Evolutionary conservation across 1,140 invertebrate genomes (phyloP).

Genomic region (Maconellicoccus hirsutus): DNA sequence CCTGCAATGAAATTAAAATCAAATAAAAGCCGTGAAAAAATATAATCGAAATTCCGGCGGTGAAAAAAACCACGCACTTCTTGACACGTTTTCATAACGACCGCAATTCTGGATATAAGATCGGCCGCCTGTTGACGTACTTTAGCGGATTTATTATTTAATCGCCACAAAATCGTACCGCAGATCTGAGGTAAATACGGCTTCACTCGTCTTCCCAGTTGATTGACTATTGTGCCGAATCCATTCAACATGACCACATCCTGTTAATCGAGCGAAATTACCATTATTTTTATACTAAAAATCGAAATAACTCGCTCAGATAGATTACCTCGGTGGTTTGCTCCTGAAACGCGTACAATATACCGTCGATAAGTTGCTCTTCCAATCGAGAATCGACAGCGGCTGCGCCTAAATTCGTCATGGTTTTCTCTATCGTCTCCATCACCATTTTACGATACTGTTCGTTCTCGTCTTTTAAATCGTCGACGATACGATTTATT

Average conservation of each 20-base stretch:
- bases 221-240: slow-evolving; percentile 97
- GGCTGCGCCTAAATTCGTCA: slow-evolving; percentile 92
- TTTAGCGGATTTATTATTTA: slow-evolving; percentile 99
- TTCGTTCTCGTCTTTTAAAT: slow-evolving; percentile 99
- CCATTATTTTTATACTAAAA: not conserved
- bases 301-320: not conserved
- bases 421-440: slow-evolving; percentile 99
- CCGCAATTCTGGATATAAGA: slow-evolving; percentile 93
- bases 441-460: slow-evolving; percentile 99
- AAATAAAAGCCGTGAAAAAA: not conserved
- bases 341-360: slow-evolving; percentile 98
- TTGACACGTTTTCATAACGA: slow-evolving; percentile 99
- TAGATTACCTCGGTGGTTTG: slow-evolving; percentile 86
- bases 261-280: slow-evolving; percentile 35
- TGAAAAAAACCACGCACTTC: no score
- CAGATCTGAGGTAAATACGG: slow-evolving; percentile 98
- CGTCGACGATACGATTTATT: slow-evolving; percentile 95
- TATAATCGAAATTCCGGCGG: no score
- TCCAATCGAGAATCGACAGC: slow-evolving; percentile 96
- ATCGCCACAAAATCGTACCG: slow-evolving; percentile 97
- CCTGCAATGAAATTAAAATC: slow-evolving; percentile 42
- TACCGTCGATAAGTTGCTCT: slow-evolving; percentile 98
- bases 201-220: slow-evolving; percentile 92
- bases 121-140: slow-evolving; percentile 98
- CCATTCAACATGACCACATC: slow-evolving; percentile 99